Base-by-base conservation (phyloP, 2,113 vertebrate species). In the Chloebia gouldiae region DNA sequence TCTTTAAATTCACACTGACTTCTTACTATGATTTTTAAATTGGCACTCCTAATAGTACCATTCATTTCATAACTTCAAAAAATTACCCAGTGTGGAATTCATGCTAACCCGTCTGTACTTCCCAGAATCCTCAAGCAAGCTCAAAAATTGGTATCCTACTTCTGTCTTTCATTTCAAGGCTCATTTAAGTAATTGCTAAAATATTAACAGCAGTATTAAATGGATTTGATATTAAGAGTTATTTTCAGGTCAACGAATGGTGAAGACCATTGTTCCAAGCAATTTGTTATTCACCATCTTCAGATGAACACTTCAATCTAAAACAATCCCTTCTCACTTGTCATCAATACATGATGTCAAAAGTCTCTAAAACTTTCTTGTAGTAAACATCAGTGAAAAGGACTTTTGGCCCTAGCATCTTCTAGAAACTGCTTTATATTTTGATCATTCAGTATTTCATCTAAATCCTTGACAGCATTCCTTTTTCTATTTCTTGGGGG, bases 161-260 rank as follows among this genome's bases (percentile, higher is more conserved):
- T 93, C 79, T 59, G 21, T 11, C 72, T 83, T 83, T 88, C 63
- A 70, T 92, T 93, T 90, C 89, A 91, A 92, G 50, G 59, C 25
- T 93, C 68, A 70, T 92, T 91, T 80, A 91, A 90, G 80, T 86
- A 95, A 93, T 83, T 77, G 54, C 64, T 88, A 71, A 80, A 86
- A 86, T 93, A 80, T 73, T 92, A 93, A 73, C 76, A 93, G 33
- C 10, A 66, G 54, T 65, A 63, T 81, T 85, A 90, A 93, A 91
- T 59, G 10, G 24, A 64, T 93, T 94, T 80, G 66, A 40, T 88
- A 63, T 69, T 53, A 44, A n/a, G 53, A 92, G 51, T 54, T 89
- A 68, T 84, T 94, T 94, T 82, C 80, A 94, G 88, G 78, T 90
- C 71, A 92, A 53, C 5, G 31, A 69, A 75, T 72, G 40, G 15